Base-by-base conservation (phyloP, 2,797 vertebrate genomes). In the Limnodromus scolopaceus region DNA sequence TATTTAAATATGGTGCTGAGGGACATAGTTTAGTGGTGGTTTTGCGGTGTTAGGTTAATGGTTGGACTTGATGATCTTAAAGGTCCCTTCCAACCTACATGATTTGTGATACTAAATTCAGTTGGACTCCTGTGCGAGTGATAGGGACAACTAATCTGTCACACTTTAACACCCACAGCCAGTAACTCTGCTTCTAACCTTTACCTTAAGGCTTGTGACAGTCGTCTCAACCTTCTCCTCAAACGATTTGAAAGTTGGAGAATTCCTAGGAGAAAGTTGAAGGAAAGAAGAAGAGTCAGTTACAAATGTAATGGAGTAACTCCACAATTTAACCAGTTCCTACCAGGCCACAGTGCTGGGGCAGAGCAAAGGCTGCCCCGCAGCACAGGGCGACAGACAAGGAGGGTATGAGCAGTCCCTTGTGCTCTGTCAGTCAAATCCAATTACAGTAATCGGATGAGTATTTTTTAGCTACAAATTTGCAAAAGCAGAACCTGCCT, bases 201-300 rank as follows among this genome's bases (percentile, higher is more conserved):
- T 96, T 98, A 99, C 99, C 99, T 99, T 99, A 95, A 99, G 98
- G 93, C 96, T 99, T 85, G 99, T 98, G 93, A 99, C 99, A 57
- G 99, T 99, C 49, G 85, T 99, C 97, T 99, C 99, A 94, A 99
- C 99, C 97, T 99, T 99, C 96, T 99, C 99, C 96, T 99, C 99
- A 98, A 99, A 99, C 0, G 99, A 99, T 97, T 98, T 99, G 97
- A 99, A 99, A 96, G 99, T 99, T 96, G 99, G 98, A 39, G 99
- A 99, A 98, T 99, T 99, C 98, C 99, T 99, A 97, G 89, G 86
- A 96, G 93, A 32, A 79, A 89, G 39, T 70, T 34, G 49, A 87
- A 57, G 28, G 28, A 79, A 87, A 23, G 23, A 61, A 79, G 36
- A 80, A 69, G 66, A 87, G 87, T 97, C 91, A 97, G 53, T 81